Evolutionary conservation across 2,797 vertebrate genomes (phyloP).

Genomic region (Onychomys leucogaster): DNA sequence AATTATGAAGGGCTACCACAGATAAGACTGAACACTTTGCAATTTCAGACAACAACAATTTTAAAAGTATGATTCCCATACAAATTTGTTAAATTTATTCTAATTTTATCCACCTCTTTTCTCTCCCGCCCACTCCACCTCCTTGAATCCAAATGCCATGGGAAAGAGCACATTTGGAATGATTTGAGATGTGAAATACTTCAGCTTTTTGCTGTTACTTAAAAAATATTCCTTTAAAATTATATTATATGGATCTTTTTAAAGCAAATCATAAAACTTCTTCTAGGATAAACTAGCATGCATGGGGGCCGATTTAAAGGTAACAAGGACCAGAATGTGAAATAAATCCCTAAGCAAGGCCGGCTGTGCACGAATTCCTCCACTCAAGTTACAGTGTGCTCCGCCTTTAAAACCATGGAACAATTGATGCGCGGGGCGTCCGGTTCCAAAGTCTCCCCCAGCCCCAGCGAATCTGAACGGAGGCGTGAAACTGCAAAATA

Average conservation of each 20-base stretch:
- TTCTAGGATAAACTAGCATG: neutral
- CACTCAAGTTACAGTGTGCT: neutral
- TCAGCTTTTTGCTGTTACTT: slow-evolving; percentile 7
- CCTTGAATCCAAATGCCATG: slow-evolving; percentile 69
- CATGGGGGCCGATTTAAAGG: neutral
- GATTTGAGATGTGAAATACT: slow-evolving; percentile 20
- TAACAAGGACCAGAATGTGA: neutral
- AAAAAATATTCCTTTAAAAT: slow-evolving; percentile 55
- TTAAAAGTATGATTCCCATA: slow-evolving; percentile 32
- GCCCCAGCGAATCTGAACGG: neutral
- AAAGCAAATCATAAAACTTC: slow-evolving; percentile 38
- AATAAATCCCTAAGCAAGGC: neutral
- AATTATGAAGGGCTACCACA: neutral
- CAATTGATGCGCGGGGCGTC: neutral
- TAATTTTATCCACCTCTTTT: slow-evolving; percentile 64
- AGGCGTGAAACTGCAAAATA: neutral
- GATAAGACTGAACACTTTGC: neutral
- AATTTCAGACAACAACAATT: slow-evolving; percentile 16
- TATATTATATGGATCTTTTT: neutral
- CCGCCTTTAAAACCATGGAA: neutral
- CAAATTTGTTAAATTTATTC: slow-evolving; percentile 65
- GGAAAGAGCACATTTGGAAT: neutral
- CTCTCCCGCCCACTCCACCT: slow-evolving; percentile 68
- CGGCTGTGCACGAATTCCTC: neutral
- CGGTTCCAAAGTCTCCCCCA: neutral